Conservation (phyloP, 2,113 vertebrate genomes). For the Pelecanoides urinatrix region DNA sequence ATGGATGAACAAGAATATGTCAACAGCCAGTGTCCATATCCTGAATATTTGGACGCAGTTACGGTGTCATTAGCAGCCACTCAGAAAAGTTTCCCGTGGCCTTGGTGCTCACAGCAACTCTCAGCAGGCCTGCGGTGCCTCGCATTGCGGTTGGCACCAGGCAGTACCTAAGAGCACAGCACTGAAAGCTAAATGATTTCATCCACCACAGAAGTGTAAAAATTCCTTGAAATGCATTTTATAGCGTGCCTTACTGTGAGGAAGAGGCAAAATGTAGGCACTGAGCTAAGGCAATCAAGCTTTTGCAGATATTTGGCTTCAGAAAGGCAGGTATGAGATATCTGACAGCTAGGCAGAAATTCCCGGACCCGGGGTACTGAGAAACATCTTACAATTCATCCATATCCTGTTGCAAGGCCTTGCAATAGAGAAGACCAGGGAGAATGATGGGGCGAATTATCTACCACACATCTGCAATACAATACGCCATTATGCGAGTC, state of each 20-base stretch:
- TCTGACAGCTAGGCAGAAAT: not conserved
- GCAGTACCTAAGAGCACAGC: not conserved
- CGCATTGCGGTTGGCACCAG: not conserved
- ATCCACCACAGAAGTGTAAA: not conserved
- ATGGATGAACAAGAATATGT: not conserved
- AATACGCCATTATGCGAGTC: rapidly evolving
- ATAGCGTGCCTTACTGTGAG: not conserved
- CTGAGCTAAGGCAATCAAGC: not conserved
- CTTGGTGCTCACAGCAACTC: not conserved
- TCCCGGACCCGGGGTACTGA: not conserved
- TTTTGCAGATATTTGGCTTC: not conserved
- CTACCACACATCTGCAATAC: not conserved
- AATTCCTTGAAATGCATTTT: not conserved
- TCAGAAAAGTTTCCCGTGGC: not conserved
- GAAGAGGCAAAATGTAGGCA: not conserved
- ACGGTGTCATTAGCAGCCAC: not conserved
- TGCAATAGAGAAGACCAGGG: not conserved
- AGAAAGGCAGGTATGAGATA: not conserved
- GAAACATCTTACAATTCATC: not conserved
- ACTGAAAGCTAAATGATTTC: not conserved
- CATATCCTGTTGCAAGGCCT: not conserved
- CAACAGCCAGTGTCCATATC: not conserved
- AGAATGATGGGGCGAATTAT: not conserved
- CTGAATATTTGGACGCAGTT: not conserved
- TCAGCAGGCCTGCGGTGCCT: not conserved